Conservation (phyloP, 2,888 invertebrate genomes). For the Epiblema foenella region DNA sequence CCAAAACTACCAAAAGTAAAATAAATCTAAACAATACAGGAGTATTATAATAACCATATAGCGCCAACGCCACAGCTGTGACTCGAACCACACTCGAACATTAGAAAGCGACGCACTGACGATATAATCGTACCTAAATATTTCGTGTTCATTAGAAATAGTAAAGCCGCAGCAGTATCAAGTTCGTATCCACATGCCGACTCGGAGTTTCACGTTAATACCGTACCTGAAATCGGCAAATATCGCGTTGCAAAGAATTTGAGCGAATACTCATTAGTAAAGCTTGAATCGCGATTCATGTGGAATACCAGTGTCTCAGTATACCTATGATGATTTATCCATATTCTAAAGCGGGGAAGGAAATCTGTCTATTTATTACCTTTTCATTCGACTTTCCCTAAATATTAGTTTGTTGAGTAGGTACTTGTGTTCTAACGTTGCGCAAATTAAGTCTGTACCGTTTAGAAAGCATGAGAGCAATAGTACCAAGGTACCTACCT, state of each 20-base stretch:
- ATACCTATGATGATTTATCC: neutral
- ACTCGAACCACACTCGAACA: conserved; percentile 6
- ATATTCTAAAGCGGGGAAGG: too few relatives aligned
- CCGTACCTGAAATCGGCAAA: conserved; percentile 39
- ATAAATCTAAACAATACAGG: too few relatives aligned
- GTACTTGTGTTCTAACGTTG: too few relatives aligned
- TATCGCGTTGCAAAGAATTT: conserved; percentile 40
- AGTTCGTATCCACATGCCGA: conserved; percentile 56
- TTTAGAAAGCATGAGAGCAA: too few relatives aligned
- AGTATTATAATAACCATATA: too few relatives aligned
- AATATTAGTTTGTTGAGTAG: too few relatives aligned
- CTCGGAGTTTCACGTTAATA: conserved; percentile 29
- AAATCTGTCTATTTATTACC: too few relatives aligned
- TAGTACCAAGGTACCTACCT: too few relatives aligned
- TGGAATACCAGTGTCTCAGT: conserved; percentile 14
- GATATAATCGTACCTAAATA: neutral
- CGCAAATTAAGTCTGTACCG: too few relatives aligned
- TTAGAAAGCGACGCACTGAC: conserved; percentile 23
- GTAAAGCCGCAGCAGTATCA: conserved; percentile 73
- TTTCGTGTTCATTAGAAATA: conserved; percentile 72
- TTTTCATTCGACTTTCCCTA: too few relatives aligned
- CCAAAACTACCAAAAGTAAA: too few relatives aligned
- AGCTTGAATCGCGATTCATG: conserved; percentile 1
- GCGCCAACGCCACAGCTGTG: too few relatives aligned
- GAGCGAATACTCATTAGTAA: conserved; percentile 35